Evolutionary conservation across 1,140 invertebrate genomes (phyloP).

Genomic region (Macrotrachela quadricornifera): DNA sequence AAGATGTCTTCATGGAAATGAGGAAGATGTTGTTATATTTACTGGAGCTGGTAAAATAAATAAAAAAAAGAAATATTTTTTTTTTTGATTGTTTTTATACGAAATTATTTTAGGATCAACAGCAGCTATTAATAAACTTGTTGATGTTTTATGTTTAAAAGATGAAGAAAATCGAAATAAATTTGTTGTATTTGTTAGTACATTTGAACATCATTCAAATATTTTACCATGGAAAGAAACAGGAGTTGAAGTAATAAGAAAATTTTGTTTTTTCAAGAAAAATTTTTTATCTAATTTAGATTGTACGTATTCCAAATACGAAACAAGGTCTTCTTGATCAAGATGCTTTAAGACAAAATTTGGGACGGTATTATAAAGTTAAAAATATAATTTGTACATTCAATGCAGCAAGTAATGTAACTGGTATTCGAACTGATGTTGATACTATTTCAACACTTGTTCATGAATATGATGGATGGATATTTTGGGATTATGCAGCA

Average conservation of each 20-base stretch:
- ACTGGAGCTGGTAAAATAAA: neutral
- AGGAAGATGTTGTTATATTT: slow-evolving; percentile 11
- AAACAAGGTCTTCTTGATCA: slow-evolving; percentile 51
- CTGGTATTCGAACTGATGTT: slow-evolving; percentile 62
- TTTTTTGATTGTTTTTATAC: no score
- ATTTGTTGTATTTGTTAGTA: slow-evolving; percentile 44
- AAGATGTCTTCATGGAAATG: slow-evolving; percentile 8
- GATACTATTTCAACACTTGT: slow-evolving; percentile 54
- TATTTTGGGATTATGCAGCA: slow-evolving; percentile 68
- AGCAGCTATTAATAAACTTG: slow-evolving; percentile 11
- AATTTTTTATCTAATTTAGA: slow-evolving; percentile 18
- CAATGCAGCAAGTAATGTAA: slow-evolving; percentile 63
- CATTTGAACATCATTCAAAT: slow-evolving; percentile 61
- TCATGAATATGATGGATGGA: slow-evolving; percentile 56
- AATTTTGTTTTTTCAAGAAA: neutral
- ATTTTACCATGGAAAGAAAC: slow-evolving; percentile 60
- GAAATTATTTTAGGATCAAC: neutral
- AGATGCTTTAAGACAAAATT: neutral
- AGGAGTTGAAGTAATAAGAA: slow-evolving; percentile 43
- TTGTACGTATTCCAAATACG: slow-evolving; percentile 52
- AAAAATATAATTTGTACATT: slow-evolving; percentile 43
- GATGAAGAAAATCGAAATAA: neutral
- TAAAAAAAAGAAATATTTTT: no score
- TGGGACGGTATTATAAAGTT: slow-evolving; percentile 1
- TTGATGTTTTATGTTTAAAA: slow-evolving; percentile 8